phyloP scores from a whole-genome alignment of 2,888 invertebrate genomes.

The Megaustenia siamemsis region DNA sequence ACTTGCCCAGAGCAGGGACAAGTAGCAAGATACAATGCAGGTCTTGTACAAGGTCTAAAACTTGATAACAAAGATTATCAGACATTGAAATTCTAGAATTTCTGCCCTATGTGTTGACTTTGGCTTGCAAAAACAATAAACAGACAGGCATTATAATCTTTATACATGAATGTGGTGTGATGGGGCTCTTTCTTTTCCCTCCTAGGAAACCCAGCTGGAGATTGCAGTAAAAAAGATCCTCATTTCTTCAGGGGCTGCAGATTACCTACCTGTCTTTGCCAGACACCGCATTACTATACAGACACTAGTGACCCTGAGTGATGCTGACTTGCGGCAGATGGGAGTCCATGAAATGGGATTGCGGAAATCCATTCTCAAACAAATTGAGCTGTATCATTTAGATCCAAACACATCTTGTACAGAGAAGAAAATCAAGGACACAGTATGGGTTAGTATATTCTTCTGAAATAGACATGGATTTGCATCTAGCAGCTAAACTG shows the following conservation, averaged over 20 bases:
- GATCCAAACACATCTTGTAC: slow-evolving; percentile 23
- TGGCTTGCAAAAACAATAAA: background rate
- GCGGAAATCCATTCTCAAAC: slow-evolving; percentile 71
- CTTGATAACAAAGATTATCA: too few species aligned
- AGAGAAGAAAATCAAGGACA: slow-evolving; percentile 35
- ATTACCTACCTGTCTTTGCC: slow-evolving; percentile 79
- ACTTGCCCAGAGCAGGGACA: too few species aligned
- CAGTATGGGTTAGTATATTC: slow-evolving; percentile 27
- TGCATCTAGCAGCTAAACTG: too few species aligned
- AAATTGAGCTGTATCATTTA: slow-evolving; percentile 61
- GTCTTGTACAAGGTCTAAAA: too few species aligned
- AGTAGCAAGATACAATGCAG: too few species aligned
- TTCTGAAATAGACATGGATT: too few species aligned
- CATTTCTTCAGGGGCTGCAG: slow-evolving; percentile 75
- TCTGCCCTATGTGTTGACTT: too few species aligned
- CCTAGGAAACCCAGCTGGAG: slow-evolving; percentile 77
- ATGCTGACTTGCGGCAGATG: slow-evolving; percentile 78
- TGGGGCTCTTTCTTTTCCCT: slow-evolving; percentile 5
- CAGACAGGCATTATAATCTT: background rate
- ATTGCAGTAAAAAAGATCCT: slow-evolving; percentile 77
- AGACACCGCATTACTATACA: slow-evolving; percentile 78
- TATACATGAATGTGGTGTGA: too few species aligned
- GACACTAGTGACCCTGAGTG: slow-evolving; percentile 73
- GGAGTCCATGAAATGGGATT: slow-evolving; percentile 77
- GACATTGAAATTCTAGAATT: too few species aligned